Evolutionary conservation across 1,140 invertebrate genomes (phyloP), one percentile per base, ranked within the genome.

Genomic region (Cydia fagiglandana): DNA sequence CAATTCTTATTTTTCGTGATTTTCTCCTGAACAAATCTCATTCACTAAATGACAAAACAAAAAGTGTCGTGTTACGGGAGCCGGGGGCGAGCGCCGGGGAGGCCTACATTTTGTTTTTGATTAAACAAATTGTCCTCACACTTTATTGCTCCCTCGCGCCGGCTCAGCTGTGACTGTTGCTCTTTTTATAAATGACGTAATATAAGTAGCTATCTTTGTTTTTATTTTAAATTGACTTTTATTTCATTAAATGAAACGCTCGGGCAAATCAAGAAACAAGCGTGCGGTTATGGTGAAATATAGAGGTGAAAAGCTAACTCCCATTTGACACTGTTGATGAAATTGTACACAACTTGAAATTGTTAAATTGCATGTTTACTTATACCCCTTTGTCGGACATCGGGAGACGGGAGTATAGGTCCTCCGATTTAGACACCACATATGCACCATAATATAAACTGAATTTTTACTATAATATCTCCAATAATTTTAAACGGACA

Each of bases 121-220:
- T 92, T 92, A 92, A 91, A 91, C 89, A 92, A 92, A 92, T 91
- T 90, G 90, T 86, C 84, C 88, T 81, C 84, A 70, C 83, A 85
- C 80, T 91, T 92, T 92, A 92, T 92, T 83, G 85, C 79, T 86
- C 88, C 88, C 87, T 75, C 61, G 84, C 76, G 85, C 78, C 83
- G 73, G 73, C 81, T 88, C 86, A 85, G 85, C 82, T 88, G 83
- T 77, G 81, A 88, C 84, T 88, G 86, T 84, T 83, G 85, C 76
- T 79, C 45, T 74, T 74, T 53, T 70, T 70, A 73, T 64, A 76
- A 73, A 73, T 73, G 66, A 77, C 47, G 77, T 74, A 77, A 79
- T 74, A 24, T 2, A 1, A 0, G 24, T 24, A 61, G 66, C 73
- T 74, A 74, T 20, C 30, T 41, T 45, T 70, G 34, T 70, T 66